These are phyloP conservation scores for Laticauda colubrina DNA, from an alignment of 2,113 vertebrate genomes.

Conservation along the genomic window DNA sequence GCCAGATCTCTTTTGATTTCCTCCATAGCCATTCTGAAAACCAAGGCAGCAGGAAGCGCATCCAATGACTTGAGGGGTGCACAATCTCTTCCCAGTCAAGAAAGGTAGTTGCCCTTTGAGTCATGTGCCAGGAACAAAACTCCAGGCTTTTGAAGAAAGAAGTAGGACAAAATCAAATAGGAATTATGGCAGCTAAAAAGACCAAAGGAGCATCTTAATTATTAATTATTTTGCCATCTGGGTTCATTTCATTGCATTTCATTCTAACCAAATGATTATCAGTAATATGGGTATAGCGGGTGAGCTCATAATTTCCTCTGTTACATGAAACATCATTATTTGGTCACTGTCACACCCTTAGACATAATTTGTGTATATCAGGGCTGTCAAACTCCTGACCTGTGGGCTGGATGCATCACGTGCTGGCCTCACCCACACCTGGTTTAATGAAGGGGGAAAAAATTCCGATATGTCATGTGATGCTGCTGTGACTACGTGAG, in stretches of 20 bases:
- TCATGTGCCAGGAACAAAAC: not conserved
- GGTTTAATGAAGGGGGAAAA: too few species aligned
- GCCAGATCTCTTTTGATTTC: too few species aligned
- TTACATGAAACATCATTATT: not conserved
- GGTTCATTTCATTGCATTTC: not conserved
- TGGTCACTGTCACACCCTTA: not conserved
- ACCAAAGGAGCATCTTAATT: too few species aligned
- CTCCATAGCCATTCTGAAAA: not conserved
- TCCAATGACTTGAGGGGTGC: not conserved
- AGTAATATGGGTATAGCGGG: not conserved
- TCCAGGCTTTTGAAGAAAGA: not conserved
- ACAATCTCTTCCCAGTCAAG: not conserved
- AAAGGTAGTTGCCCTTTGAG: not conserved
- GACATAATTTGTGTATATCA: too few species aligned
- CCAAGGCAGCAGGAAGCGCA: not conserved
- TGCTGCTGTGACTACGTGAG: too few species aligned
- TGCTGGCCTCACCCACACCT: too few species aligned
- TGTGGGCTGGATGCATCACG: too few species aligned
- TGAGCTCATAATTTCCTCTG: not conserved
- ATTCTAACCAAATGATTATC: not conserved
- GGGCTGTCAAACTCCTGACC: too few species aligned
- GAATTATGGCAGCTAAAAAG: too few species aligned
- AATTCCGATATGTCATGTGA: too few species aligned
- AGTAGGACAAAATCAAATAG: not conserved
- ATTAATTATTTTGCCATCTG: not conserved